These are phyloP conservation scores for Eurytemora carolleeae DNA, from an alignment of 1,140 invertebrate genomes.

Conservation along the genomic window DNA sequence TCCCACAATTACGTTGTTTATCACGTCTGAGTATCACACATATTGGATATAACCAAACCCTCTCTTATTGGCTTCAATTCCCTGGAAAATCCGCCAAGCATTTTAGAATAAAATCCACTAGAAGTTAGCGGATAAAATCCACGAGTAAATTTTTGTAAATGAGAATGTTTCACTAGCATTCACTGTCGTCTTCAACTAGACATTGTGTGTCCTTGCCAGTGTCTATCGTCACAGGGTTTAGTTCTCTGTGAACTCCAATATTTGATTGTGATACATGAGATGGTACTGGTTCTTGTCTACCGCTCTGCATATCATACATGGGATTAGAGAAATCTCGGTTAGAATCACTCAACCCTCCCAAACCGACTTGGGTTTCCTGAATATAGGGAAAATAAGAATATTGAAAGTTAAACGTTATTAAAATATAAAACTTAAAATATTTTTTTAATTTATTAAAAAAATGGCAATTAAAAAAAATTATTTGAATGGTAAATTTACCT, in stretches of 20 bases:
- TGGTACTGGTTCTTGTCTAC: slow-evolving; percentile 45
- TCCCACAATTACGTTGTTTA: too few species aligned
- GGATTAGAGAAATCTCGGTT: slow-evolving; percentile 75
- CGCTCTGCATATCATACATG: slow-evolving; percentile 42
- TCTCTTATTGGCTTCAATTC: too few species aligned
- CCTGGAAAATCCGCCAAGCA: too few species aligned
- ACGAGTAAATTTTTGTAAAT: too few species aligned
- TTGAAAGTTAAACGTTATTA: slow-evolving; percentile 31
- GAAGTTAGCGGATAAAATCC: too few species aligned
- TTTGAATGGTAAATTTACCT: too few species aligned
- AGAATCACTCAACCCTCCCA: background rate
- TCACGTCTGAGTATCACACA: too few species aligned
- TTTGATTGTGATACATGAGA: slow-evolving; percentile 42
- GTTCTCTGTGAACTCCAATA: slow-evolving; percentile 51
- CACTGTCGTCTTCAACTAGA: slow-evolving; percentile 64
- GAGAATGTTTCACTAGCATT: slow-evolving; percentile 28
- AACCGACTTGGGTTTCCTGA: too few species aligned
- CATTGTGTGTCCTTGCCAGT: slow-evolving; percentile 79
- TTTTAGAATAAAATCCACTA: too few species aligned
- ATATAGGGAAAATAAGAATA: background rate
- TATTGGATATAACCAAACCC: too few species aligned
- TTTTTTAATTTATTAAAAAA: slow-evolving; percentile 50
- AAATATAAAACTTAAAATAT: slow-evolving; percentile 43
- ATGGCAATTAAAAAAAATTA: slow-evolving; percentile 24
- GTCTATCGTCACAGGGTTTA: slow-evolving; percentile 57